Percentiles rank a stretch among this genome's conserved stretches.
phyloP scores from a whole-genome alignment of 2,113 vertebrate genomes.

The Prinia subflava region DNA sequence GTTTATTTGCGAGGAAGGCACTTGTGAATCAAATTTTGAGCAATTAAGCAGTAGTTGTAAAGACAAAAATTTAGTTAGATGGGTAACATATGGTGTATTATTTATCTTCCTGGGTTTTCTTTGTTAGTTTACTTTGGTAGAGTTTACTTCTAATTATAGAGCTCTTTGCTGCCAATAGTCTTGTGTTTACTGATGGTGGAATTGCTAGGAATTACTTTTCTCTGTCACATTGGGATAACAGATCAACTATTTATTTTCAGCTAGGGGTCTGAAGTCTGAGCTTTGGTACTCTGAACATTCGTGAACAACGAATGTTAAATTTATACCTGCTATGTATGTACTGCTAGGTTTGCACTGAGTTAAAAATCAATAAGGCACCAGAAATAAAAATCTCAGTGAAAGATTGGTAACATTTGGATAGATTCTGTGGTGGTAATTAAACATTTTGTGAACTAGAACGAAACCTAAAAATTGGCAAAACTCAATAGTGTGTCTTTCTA shows the following conservation, averaged over 20 bases:
- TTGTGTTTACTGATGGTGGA: background rate
- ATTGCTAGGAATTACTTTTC: background rate
- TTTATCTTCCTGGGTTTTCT: background rate
- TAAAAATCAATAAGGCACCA: background rate
- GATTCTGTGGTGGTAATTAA: background rate
- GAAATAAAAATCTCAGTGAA: background rate
- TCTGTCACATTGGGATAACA: background rate
- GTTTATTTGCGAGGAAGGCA: background rate
- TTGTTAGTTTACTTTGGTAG: background rate
- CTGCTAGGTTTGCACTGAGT: background rate
- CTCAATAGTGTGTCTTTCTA: background rate
- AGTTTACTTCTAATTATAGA: background rate
- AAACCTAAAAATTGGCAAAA: background rate
- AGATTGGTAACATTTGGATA: background rate
- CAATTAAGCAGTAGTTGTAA: background rate
- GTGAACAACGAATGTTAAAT: background rate
- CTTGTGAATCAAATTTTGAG: background rate
- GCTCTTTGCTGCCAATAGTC: background rate
- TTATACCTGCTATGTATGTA: background rate
- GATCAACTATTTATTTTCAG: background rate
- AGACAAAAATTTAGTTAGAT: background rate
- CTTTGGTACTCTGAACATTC: background rate
- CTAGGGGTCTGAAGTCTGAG: background rate
- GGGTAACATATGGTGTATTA: background rate
- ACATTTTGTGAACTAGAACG: background rate